Percentiles rank a stretch among this genome's conserved stretches.
phyloP scores from a whole-genome alignment of 2,888 invertebrate genomes.

The Branchellion lobata region DNA sequence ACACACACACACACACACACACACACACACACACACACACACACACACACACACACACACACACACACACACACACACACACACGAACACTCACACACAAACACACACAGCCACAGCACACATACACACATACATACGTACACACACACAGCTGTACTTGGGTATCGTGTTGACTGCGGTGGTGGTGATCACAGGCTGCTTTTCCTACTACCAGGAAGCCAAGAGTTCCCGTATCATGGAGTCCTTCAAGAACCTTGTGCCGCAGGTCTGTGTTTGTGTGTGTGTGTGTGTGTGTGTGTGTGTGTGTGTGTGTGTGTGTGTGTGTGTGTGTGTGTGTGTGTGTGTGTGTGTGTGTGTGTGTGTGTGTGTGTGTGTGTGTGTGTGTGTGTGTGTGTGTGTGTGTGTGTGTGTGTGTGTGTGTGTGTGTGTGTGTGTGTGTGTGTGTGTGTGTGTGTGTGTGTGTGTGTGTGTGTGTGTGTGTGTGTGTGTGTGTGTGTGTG shows the following conservation, averaged over 20 bases:
- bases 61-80: constrained; percentile 32
- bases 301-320: too few species aligned
- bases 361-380: too few species aligned
- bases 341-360: too few species aligned
- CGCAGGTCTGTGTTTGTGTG: constrained; percentile 62
- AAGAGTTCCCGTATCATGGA: constrained; percentile 99
- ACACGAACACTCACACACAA: constrained; percentile 19
- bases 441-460: too few species aligned
- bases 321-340: too few species aligned
- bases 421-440: too few species aligned
- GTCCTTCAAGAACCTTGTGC: constrained; percentile 95
- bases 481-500: too few species aligned
- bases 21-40: constrained; percentile 28
- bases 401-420: too few species aligned
- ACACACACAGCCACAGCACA: background rate
- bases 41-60: constrained; percentile 32
- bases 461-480: too few species aligned
- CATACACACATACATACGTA: background rate
- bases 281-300: too few species aligned
- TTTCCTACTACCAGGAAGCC: constrained; percentile 96
- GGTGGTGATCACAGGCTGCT: constrained; percentile 95
- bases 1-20: constrained; percentile 27
- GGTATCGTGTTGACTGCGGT: constrained; percentile 91
- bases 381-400: too few species aligned
- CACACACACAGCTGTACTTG: constrained; percentile 67